Evolutionary conservation across 2,888 invertebrate genomes (phyloP), one percentile per base, ranked within the genome.

Genomic region (Drosophila paramelanica): DNA sequence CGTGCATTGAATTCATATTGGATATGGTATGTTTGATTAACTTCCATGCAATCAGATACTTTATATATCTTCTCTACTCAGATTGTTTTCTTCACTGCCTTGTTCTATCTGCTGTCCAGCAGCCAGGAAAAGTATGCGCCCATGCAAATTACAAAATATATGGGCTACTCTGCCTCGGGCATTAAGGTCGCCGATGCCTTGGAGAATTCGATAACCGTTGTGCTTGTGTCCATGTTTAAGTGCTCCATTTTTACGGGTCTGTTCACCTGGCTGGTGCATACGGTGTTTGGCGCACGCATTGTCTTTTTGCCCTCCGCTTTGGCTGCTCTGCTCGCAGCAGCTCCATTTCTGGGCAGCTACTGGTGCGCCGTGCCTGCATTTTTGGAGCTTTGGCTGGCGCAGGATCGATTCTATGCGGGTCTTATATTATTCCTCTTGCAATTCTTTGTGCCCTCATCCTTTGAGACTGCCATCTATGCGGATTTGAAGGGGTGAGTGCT

Each of bases 221-320:
- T 99, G 13, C 97, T 99, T 91, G 95, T 97, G 67, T 98, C 99
- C 0, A 98, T 99, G 3, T 96, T 98, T 87, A 99, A 99, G 93
- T 97, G 99, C 95, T 97, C 98, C 0, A 94, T 97, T 0, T 99
- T 99, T 93, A 99, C 99, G 91, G 99, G 99, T 0, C 94, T 99
- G 73, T 99, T 99, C 95, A 99, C 99, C 0, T 99, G 99, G 98
- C 95, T 99, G 71, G 96, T 98, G 55, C 99, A 99, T 92, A 98
- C 97, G 77, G 93, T 99, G 11, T 99, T 99, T 91, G 97, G 97
- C 62, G 97, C 96, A 4, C 97, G 98, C 92, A 97, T 99, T 68
- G 97, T 99, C 38, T 99, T 98, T 92, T 94, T 99, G 75, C 99
- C 99, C 1, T 96, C 98, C 88, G 92, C 91, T 0, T 42, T 98